Conservation (phyloP, 2,888 invertebrate genomes). For the Lypha dubia region DNA sequence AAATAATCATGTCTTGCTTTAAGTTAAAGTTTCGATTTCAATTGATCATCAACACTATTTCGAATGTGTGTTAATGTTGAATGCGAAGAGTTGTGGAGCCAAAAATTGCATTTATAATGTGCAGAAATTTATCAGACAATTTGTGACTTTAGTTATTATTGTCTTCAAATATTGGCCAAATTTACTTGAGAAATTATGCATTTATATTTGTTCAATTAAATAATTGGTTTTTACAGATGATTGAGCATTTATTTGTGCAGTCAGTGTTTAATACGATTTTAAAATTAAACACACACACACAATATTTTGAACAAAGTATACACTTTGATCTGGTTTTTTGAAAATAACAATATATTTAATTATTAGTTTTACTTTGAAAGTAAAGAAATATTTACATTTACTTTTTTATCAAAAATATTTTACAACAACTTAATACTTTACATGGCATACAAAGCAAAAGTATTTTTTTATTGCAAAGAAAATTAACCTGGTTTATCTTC, state of each 20-base stretch:
- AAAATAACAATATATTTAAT: too few relatives aligned
- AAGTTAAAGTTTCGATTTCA: constrained; percentile 2
- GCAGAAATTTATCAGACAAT: constrained; percentile 68
- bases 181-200: background rate
- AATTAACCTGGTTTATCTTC: too few relatives aligned
- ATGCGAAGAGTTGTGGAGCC: constrained; percentile 14
- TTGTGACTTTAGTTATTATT: constrained; percentile 55
- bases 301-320: too few relatives aligned
- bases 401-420: too few relatives aligned
- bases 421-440: too few relatives aligned
- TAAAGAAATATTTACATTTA: too few relatives aligned
- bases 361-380: too few relatives aligned
- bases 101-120: constrained; percentile 42
- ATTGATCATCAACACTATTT: background rate
- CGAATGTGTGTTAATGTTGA: background rate
- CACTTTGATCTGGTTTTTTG: too few relatives aligned
- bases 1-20: constrained; percentile 19
- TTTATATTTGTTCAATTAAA: constrained; percentile 4
- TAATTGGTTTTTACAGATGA: background rate
- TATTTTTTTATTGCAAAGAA: too few relatives aligned
- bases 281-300: too few relatives aligned
- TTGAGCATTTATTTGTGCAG: background rate
- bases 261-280: background rate
- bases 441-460: too few relatives aligned
- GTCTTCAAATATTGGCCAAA: constrained; percentile 10